Conservation (phyloP, 2,113 vertebrate genomes). For the Callopanchax toddi region DNA sequence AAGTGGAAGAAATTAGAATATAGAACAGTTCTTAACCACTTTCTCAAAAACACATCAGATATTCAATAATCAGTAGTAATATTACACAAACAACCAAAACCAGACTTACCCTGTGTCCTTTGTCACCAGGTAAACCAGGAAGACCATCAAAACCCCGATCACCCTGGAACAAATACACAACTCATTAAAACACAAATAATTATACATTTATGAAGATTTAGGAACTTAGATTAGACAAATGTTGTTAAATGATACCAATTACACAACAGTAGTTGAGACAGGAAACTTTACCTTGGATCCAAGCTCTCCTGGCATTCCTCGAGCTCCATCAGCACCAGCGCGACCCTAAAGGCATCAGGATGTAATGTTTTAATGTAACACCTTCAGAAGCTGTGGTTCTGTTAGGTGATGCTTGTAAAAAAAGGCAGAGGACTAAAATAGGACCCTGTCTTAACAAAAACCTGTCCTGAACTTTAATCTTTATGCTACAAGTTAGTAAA, state of each 20-base stretch:
- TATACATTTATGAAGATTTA: too few relatives aligned
- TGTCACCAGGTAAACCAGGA: conserved; percentile 96
- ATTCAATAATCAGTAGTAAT: neutral
- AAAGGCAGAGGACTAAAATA: neutral
- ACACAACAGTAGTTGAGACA: neutral
- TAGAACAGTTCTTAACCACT: too few relatives aligned
- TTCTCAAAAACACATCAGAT: too few relatives aligned
- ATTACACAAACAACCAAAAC: neutral
- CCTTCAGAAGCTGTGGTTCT: neutral
- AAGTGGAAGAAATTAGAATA: neutral
- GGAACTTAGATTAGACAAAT: too few relatives aligned
- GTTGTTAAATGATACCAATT: neutral
- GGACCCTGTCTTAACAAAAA: too few relatives aligned
- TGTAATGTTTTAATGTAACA: neutral
- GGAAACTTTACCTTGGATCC: conserved; percentile 86
- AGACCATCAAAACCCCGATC: conserved; percentile 98
- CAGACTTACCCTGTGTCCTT: conserved; percentile 92
- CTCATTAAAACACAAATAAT: neutral
- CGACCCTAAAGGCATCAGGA: conserved; percentile 84
- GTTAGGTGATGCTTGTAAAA: neutral
- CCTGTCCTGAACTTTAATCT: neutral
- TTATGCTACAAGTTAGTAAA: too few relatives aligned
- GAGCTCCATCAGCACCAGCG: conserved; percentile 90
- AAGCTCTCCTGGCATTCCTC: conserved; percentile 95
- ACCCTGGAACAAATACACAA: conserved; percentile 79